A percentile compares a stretch with the other conserved stretches of the same genome.
Evolutionary conservation across 2,113 vertebrate species (phyloP).

Genomic region (Nycticorax nycticorax): DNA sequence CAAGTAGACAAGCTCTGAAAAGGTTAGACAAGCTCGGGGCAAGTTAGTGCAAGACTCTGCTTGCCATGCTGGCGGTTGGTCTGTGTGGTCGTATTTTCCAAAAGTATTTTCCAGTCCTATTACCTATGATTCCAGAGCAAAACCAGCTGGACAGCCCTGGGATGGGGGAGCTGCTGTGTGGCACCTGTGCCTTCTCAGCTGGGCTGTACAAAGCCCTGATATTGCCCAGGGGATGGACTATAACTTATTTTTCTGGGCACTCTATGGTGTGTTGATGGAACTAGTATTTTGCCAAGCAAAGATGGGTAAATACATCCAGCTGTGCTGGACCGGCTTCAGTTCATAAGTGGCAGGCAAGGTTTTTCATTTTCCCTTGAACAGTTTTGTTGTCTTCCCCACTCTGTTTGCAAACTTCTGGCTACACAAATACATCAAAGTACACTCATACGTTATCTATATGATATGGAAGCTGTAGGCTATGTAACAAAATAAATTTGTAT

Average conservation of each 20-base stretch:
- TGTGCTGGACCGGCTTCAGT: background rate
- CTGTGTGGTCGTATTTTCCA: background rate
- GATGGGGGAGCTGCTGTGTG: background rate
- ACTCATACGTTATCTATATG: background rate
- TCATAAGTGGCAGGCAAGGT: background rate
- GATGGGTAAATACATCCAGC: background rate
- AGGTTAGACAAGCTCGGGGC: background rate
- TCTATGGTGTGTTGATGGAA: background rate
- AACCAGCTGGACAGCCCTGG: background rate
- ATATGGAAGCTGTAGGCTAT: background rate
- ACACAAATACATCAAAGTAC: background rate
- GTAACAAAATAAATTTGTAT: background rate
- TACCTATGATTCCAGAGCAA: background rate
- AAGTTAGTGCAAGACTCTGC: background rate
- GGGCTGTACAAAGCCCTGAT: background rate
- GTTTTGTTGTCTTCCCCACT: background rate
- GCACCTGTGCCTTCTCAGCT: background rate
- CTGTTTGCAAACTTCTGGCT: background rate
- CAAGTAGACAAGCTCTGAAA: slow-evolving; percentile 15
- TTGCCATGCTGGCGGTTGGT: background rate
- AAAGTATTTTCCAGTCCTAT: background rate
- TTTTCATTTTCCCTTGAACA: background rate
- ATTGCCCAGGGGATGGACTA: background rate
- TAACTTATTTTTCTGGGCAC: background rate
- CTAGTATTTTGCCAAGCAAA: background rate